phyloP scores from a whole-genome alignment of 2,797 vertebrate species.

The Lacerta bilineata region DNA sequence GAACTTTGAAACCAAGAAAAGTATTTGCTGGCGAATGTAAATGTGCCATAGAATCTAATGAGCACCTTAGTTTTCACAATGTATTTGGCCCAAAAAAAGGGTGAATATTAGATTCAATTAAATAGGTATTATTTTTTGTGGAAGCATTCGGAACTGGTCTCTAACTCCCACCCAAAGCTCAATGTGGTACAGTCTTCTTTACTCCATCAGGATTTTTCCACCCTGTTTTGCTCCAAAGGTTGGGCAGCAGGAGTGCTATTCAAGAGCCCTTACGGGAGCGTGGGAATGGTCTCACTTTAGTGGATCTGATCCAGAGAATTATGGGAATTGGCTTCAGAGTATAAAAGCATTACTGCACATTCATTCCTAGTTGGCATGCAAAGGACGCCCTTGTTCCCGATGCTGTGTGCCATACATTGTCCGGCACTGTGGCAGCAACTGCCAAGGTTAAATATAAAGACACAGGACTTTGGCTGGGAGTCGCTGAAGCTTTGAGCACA shows the following conservation, averaged over 20 bases:
- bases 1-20: too few species aligned
- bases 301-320: background rate
- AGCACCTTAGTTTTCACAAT: too few species aligned
- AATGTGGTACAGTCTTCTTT: background rate
- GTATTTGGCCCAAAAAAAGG: too few species aligned
- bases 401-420: fast-evolving
- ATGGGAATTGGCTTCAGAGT: background rate
- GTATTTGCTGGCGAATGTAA: too few species aligned
- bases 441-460: background rate
- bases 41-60: too few species aligned
- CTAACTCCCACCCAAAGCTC: background rate
- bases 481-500: fast-evolving
- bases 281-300: background rate
- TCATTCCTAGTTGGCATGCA: background rate
- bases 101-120: too few species aligned
- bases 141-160: background rate
- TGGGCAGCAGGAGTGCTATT: background rate
- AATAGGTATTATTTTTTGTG: too few species aligned
- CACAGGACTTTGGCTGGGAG: background rate
- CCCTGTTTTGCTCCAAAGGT: background rate
- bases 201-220: background rate
- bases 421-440: background rate
- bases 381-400: background rate
- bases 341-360: fast-evolving
- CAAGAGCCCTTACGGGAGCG: background rate